phyloP scores from a whole-genome alignment of 1,140 invertebrate species.

The Manduca sexta region DNA sequence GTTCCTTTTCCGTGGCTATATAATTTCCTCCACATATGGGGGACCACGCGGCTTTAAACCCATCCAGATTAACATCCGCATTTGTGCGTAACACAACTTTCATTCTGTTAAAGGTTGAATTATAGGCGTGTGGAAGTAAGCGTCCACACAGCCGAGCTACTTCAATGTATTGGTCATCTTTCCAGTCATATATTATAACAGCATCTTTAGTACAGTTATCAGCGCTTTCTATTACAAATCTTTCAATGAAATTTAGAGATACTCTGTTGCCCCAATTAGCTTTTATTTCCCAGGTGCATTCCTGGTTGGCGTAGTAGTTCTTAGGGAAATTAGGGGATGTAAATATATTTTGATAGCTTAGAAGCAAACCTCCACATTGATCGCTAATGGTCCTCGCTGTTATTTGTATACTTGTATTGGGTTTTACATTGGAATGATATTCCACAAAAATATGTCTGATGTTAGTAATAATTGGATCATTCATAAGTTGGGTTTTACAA shows the following conservation, averaged over 20 bases:
- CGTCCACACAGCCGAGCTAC: conserved; percentile 83
- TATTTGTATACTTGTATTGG: conserved; percentile 36
- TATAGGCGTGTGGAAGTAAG: conserved; percentile 74
- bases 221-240: conserved; percentile 85
- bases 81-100: conserved; percentile 83
- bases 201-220: conserved; percentile 86
- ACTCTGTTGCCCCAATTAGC: conserved; percentile 79
- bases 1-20: conserved; percentile 64
- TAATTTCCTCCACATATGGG: conserved; percentile 83
- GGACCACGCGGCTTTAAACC: conserved; percentile 79
- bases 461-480: conserved; percentile 35
- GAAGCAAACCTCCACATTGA: conserved; percentile 76
- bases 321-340: conserved; percentile 75
- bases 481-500: conserved; percentile 74
- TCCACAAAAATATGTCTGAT: conserved; percentile 75
- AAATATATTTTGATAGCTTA: conserved; percentile 59
- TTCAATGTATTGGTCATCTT: conserved; percentile 68
- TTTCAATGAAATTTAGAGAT: conserved; percentile 78
- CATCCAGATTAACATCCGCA: conserved; percentile 77
- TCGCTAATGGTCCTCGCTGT: conserved; percentile 22
- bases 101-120: conserved; percentile 78
- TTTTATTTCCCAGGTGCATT: conserved; percentile 86
- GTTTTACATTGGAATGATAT: conserved; percentile 74
- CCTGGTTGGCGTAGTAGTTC: conserved; percentile 81
- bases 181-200: conserved; percentile 61